Percentiles rank a stretch among this genome's conserved stretches.
phyloP scores from a whole-genome alignment of 2,113 vertebrate species.

The Menura novaehollandiae region DNA sequence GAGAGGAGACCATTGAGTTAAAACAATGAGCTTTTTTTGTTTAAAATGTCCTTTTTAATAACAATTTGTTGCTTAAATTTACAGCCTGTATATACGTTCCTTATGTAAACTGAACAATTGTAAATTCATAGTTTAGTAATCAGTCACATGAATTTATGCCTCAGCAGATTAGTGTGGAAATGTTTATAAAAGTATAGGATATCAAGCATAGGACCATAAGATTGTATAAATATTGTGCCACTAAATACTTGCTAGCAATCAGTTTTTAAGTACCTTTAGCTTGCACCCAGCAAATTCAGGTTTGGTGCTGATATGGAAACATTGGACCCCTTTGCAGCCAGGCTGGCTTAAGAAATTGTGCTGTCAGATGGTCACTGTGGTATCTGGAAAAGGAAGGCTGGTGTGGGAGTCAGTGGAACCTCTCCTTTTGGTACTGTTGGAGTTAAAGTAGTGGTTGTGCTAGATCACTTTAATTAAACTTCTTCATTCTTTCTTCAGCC shows the following conservation, averaged over 20 bases:
- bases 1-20: background rate
- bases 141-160: background rate
- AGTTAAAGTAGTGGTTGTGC: background rate
- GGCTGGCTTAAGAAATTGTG: background rate
- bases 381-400: background rate
- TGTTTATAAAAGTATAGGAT: background rate
- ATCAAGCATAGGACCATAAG: background rate
- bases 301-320: background rate
- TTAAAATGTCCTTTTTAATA: background rate
- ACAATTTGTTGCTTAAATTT: background rate
- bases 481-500: background rate
- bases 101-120: background rate
- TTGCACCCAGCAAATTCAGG: background rate
- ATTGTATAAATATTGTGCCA: background rate
- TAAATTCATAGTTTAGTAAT: background rate
- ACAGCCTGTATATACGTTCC: fast-evolving
- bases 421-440: background rate
- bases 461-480: background rate
- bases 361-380: background rate
- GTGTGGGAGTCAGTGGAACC: background rate
- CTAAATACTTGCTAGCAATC: background rate
- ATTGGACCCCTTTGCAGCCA: background rate
- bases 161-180: background rate
- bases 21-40: background rate
- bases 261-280: background rate